A percentile compares a stretch with the other conserved stretches of the same genome.
phyloP scores from a whole-genome alignment of 1,140 invertebrate genomes.

The Megalopta genalis region DNA sequence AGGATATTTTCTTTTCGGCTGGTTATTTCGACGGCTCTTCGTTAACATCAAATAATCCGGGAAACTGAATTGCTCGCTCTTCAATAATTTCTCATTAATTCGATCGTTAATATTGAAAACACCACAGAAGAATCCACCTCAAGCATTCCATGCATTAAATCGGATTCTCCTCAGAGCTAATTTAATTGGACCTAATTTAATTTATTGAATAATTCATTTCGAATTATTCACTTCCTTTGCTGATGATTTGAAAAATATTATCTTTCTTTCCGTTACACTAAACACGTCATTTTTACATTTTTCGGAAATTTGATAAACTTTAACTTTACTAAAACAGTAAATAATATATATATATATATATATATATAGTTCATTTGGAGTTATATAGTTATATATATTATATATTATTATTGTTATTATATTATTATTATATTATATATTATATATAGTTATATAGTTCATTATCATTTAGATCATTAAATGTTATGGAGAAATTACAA shows the following conservation, averaged over 20 bases:
- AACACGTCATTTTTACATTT: neutral
- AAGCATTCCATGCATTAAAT: conserved; percentile 4
- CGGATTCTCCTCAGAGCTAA: neutral
- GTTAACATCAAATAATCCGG: conserved; percentile 39
- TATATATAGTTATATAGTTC: no score
- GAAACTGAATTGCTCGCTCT: conserved; percentile 5
- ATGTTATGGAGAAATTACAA: no score
- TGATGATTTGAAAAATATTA: neutral
- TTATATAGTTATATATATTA: no score
- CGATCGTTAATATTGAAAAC: conserved; percentile 18
- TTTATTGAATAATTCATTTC: neutral
- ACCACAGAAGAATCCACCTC: neutral
- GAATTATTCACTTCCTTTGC: neutral
- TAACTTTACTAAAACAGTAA: no score
- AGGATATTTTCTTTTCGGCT: conserved; percentile 8
- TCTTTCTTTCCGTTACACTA: neutral
- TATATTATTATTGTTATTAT: no score
- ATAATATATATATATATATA: no score
- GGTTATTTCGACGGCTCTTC: conserved; percentile 8
- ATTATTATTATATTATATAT: no score
- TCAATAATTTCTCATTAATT: conserved; percentile 21
- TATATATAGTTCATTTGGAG: no score
- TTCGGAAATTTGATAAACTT: no score
- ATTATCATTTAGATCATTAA: no score
- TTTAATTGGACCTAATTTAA: neutral